Evolutionary conservation across 2,113 vertebrate genomes (phyloP).

Genomic region (Himantopus leucocephalus): DNA sequence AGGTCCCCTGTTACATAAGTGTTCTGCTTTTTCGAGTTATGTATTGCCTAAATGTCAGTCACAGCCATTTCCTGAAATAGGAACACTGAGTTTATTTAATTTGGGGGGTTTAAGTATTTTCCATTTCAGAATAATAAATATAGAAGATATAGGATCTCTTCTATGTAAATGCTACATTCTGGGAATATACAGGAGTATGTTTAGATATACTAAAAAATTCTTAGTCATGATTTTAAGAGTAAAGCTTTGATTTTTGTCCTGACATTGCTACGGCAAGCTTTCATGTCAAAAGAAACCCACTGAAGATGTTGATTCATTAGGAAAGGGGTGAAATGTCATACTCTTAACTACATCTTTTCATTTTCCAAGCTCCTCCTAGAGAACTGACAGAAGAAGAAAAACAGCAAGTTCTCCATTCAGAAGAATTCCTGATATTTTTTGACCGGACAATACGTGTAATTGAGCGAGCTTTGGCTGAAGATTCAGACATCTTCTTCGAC

Average conservation of each 20-base stretch:
- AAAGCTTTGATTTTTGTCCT: slow-evolving; percentile 38
- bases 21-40: slow-evolving; percentile 32
- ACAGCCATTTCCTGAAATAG: slow-evolving; percentile 59
- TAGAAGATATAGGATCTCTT: slow-evolving; percentile 20
- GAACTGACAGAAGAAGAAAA: slow-evolving; percentile 97
- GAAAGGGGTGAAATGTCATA: slow-evolving; percentile 27
- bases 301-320: slow-evolving; percentile 44
- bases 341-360: slow-evolving; percentile 28
- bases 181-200: not conserved
- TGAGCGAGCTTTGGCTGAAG: slow-evolving; percentile 93
- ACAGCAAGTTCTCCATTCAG: slow-evolving; percentile 94
- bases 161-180: slow-evolving; percentile 14
- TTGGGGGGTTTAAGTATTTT: slow-evolving; percentile 52
- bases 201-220: slow-evolving; percentile 14
- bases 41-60: slow-evolving; percentile 30
- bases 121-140: slow-evolving; percentile 70
- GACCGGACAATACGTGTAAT: slow-evolving; percentile 94
- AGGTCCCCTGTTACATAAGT: slow-evolving; percentile 44
- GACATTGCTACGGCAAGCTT: not conserved
- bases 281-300: slow-evolving; percentile 2
- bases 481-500: slow-evolving; percentile 93
- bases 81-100: slow-evolving; percentile 60
- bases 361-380: slow-evolving; percentile 80
- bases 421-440: slow-evolving; percentile 97
- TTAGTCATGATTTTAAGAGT: slow-evolving; percentile 38